A percentile compares a stretch with the other conserved stretches of the same genome.
Conservation (phyloP, 2,113 vertebrate species). For the Hippoglossus stenolepis region DNA sequence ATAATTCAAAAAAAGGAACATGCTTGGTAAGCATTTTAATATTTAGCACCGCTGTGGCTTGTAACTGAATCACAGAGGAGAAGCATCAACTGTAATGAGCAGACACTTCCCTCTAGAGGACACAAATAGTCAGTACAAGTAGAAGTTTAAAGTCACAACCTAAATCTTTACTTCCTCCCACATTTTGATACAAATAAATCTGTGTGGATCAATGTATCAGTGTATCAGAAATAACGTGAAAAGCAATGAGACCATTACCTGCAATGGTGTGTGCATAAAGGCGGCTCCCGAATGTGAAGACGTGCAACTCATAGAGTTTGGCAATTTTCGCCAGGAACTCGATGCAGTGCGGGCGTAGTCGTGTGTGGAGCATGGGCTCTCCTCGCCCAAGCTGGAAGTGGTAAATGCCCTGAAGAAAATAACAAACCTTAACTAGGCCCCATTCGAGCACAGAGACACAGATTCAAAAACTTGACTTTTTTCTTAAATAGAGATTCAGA, state of each 20-base stretch:
- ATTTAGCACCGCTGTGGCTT: neutral
- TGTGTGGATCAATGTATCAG: neutral
- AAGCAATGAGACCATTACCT: constrained; percentile 78
- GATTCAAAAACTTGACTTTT: neutral
- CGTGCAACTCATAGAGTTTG: constrained; percentile 94
- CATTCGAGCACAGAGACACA: neutral
- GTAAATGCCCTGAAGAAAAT: constrained; percentile 89
- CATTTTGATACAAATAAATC: neutral
- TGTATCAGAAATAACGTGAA: neutral
- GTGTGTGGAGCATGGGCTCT: constrained; percentile 96
- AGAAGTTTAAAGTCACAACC: neutral
- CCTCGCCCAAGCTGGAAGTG: constrained; percentile 97
- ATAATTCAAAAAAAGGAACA: neutral
- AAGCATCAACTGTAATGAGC: neutral
- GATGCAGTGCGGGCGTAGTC: constrained; percentile 95
- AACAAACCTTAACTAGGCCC: neutral
- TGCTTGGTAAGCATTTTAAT: neutral
- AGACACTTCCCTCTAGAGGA: constrained; percentile 63
- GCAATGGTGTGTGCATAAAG: constrained; percentile 99
- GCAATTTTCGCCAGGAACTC: constrained; percentile 97
- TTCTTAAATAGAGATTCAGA: neutral
- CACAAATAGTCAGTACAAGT: constrained; percentile 42
- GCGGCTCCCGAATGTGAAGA: constrained; percentile 98
- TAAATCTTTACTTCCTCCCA: too few species aligned
- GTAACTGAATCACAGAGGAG: neutral